Conservation (phyloP, 2,113 vertebrate species). For the Himantopus leucocephalus region DNA sequence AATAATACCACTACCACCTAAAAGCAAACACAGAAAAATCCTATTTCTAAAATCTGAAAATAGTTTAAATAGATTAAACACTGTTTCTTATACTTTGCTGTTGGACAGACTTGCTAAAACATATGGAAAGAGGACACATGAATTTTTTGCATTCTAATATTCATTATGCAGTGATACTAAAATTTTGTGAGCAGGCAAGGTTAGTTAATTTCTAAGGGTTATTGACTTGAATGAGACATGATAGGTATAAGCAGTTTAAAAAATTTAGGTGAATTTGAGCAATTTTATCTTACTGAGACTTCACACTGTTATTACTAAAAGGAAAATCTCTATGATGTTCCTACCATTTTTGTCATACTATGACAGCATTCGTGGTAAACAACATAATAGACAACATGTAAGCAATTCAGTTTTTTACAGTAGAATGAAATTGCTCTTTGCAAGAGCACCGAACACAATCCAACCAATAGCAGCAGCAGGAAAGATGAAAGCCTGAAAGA, state of each 20-base stretch:
- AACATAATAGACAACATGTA: background rate
- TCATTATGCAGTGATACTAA: background rate
- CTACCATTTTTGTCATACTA: background rate
- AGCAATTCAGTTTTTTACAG: background rate
- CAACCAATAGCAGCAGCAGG: background rate
- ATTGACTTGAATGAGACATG: background rate
- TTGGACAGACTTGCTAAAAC: background rate
- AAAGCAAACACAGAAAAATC: background rate
- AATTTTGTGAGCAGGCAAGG: background rate
- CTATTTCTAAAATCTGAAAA: background rate
- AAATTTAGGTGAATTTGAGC: background rate
- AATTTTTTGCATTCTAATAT: background rate
- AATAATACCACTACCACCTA: too few species aligned
- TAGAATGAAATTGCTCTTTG: background rate
- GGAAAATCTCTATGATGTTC: background rate
- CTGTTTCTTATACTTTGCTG: background rate
- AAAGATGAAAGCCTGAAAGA: background rate
- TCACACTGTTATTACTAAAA: background rate
- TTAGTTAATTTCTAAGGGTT: background rate
- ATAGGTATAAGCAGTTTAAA: background rate
- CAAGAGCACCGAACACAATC: background rate
- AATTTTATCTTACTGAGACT: background rate
- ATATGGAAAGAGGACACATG: background rate
- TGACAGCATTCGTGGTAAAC: background rate
- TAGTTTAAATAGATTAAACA: background rate